Base-by-base conservation (phyloP, 2,113 vertebrate species). In the Typhlomys cinereus region DNA sequence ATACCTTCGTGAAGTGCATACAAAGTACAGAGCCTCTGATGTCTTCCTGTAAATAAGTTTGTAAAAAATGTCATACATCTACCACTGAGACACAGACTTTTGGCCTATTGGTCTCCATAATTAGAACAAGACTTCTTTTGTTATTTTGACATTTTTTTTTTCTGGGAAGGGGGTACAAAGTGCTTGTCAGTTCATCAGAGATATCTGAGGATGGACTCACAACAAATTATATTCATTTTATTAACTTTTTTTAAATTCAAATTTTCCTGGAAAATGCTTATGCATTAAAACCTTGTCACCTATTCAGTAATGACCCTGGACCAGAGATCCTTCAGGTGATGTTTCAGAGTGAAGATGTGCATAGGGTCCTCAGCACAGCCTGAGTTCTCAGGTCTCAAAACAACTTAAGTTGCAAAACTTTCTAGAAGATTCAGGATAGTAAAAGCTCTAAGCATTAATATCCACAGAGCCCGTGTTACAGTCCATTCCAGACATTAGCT, bases 181-280 rank as follows among this genome's bases (percentile, higher is more conserved):
- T 57, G 23, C 59, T 85, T 74, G 36, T 80, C 59, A 85, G 48
- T 54, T 61, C 29, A 17, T 52, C 39, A 44, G 21, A 27, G 11
- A 34, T 46, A 54, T 73, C 20, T 81, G 39, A 25, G 50, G 75
- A 74, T 73, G 23, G 44, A 52, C 12, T 27, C 18, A 62, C 29
- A 82, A 46, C 14, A 34, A 78, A 54, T 70, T 66, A 74, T 27
- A 27, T 23, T 25, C 46, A 81, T 89, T 48, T 66, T 21, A 79
- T 62, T 69, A 50, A 2, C 10, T 93, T 90, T 87, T 48, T 14
- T 64, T 90, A 93, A 41, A 87, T 70, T 78, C 54, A 48, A 87
- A 57, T 70, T 67, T 73, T 73, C 29, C 57, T 79, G 14, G 44
- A 70, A 73, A 14, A 41, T 73, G 18, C 41, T 20, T 61, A 79